Percentiles rank a stretch among this genome's conserved stretches.
phyloP scores from a whole-genome alignment of 2,888 invertebrate species.

The Leucophenga maculata region DNA sequence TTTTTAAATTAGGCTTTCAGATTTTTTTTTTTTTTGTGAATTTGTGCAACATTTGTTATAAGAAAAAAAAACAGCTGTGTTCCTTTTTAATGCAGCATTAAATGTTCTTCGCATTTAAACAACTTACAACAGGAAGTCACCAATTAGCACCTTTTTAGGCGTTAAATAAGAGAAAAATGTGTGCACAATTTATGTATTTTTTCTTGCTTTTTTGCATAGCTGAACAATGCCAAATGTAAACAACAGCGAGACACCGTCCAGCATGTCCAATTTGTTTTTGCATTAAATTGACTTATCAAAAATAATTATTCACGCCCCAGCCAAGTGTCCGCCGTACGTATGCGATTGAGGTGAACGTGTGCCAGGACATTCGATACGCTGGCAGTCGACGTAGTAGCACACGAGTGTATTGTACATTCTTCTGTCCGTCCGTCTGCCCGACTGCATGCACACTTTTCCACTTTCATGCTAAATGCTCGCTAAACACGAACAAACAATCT shows the following conservation, averaged over 20 bases:
- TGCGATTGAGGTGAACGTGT: conserved; percentile 39
- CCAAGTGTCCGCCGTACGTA: conserved; percentile 22
- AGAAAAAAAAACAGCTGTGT: too few relatives aligned
- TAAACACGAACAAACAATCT: conserved; percentile 35
- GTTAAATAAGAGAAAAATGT: not conserved
- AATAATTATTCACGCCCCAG: conserved; percentile 49
- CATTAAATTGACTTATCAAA: conserved; percentile 50
- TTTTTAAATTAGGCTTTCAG: not conserved
- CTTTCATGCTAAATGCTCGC: conserved; percentile 44
- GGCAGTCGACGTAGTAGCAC: conserved; percentile 27
- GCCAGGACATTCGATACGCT: conserved; percentile 54
- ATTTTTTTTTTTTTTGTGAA: not conserved
- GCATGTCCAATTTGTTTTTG: conserved; percentile 34
- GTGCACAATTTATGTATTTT: not conserved
- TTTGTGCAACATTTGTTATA: not conserved
- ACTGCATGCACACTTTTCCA: conserved; percentile 45
- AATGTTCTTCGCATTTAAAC: too few relatives aligned
- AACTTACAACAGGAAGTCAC: not conserved
- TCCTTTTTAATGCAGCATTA: not conserved
- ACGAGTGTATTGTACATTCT: not conserved
- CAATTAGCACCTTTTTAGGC: conserved; percentile 6
- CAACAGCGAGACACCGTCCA: conserved; percentile 26
- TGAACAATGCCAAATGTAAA: not conserved
- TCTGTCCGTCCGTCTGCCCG: conserved; percentile 5
- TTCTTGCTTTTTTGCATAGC: not conserved